Base-by-base conservation (phyloP, 2,797 vertebrate genomes). In the Silurus lanzhouensis region DNA sequence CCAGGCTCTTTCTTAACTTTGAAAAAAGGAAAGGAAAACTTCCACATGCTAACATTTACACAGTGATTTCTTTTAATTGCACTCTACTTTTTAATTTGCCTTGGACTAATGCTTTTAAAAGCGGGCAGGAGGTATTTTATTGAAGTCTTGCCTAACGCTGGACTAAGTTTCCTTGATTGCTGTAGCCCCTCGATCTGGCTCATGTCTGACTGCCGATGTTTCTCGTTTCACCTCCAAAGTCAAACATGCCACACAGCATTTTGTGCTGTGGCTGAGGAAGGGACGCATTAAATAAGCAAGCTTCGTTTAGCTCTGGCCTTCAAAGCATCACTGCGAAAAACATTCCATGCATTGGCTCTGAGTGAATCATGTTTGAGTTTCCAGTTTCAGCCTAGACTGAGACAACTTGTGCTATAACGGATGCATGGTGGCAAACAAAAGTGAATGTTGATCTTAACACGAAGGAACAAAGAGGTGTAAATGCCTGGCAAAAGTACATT, bases 11-110 rank as follows among this genome's bases (percentile, higher is more conserved):
- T 95, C 94, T 95, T 92, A 93, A 93, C 87, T 90, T 88, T 79
- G 89, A 91, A 88, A 90, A 90, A 91, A 89, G 52, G 83, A 87
- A 86, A 93, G 92, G 92, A 95, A 94, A 94, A 94, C 93, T 93
- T 96, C 95, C 95, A 96, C 95, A 96, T 96, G 95, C 94, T 94
- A 96, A 95, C 95, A 96, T 96, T 96, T 96, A 96, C 94, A 95
- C 94, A 95, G 94, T 94, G 94, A 96, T 96, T 95, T 95, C 94
- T 95, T 95, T 95, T 95, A 96, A 96, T 95, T 96, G 95, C 94
- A 92, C 93, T 92, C 92, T 93, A 93, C 92, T 95, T 96, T 96
- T 96, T 96, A 96, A 96, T 96, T 96, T 95, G 93, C 94, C 93
- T 91, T 87, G 93, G 93, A 96, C 94, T 95, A 95, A 95, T 96